phyloP scores from a whole-genome alignment of 2,797 vertebrate genomes.

The Hippopotamyrus pictus region DNA sequence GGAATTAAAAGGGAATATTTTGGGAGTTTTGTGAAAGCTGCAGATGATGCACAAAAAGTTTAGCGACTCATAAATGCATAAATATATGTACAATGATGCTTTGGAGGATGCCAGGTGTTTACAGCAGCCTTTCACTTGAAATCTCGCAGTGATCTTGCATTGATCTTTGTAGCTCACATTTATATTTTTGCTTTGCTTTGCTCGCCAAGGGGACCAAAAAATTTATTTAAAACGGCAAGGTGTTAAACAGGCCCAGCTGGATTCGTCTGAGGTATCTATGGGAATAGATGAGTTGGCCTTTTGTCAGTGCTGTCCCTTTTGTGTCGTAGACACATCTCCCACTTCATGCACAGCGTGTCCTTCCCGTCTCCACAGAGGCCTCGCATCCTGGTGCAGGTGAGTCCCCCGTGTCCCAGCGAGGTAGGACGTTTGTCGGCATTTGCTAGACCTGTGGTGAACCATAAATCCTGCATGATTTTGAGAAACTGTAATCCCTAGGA shows the following conservation, averaged over 20 bases:
- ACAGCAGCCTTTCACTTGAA: background rate
- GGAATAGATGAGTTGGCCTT: background rate
- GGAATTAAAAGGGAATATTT: background rate
- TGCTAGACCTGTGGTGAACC: background rate
- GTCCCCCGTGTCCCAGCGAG: background rate
- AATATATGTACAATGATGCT: background rate
- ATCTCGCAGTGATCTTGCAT: background rate
- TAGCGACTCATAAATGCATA: background rate
- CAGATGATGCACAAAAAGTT: background rate
- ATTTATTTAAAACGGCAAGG: background rate
- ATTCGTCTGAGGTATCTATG: background rate
- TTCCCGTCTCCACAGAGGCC: slow-evolving; percentile 96
- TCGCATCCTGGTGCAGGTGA: slow-evolving; percentile 92
- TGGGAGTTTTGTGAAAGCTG: background rate
- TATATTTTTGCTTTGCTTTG: background rate
- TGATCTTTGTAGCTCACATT: background rate
- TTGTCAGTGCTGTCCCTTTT: background rate
- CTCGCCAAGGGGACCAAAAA: background rate
- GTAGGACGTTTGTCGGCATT: background rate
- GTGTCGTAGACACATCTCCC: slow-evolving; percentile 83
- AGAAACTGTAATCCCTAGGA: background rate
- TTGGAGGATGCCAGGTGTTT: background rate
- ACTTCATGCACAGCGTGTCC: slow-evolving; percentile 96
- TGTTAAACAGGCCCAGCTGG: background rate
- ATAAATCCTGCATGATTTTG: background rate